A percentile compares a stretch with the other conserved stretches of the same genome.
phyloP scores from a whole-genome alignment of 1,140 invertebrate species.

The Lamellibrachia luymesi region DNA sequence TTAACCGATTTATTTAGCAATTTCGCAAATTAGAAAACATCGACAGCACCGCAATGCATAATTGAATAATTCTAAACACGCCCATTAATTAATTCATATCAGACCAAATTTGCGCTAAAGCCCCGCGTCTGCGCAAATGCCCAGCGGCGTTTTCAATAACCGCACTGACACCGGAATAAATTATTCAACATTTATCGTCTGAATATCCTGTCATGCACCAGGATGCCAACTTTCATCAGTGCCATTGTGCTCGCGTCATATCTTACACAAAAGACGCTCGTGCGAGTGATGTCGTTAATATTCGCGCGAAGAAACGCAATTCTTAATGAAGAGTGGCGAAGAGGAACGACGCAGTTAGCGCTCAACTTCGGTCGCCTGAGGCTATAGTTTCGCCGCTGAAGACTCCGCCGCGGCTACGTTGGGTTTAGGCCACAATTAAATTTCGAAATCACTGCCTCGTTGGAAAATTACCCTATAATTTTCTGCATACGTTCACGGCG shows the following conservation, averaged over 20 bases:
- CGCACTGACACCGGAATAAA: background rate
- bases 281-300: background rate
- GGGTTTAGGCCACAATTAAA: background rate
- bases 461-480: background rate
- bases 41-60: background rate
- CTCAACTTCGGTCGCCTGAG: background rate
- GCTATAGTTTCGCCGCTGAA: background rate
- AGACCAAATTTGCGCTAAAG: background rate
- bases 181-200: background rate
- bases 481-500: background rate
- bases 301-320: background rate
- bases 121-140: background rate
- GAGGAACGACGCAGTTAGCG: background rate
- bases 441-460: background rate
- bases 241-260: background rate
- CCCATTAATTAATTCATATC: conserved; percentile 5
- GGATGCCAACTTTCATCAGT: conserved; percentile 1
- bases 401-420: background rate
- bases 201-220: background rate
- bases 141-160: background rate
- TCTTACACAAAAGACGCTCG: background rate
- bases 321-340: background rate
- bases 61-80: background rate
- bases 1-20: background rate
- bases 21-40: background rate